A percentile compares a stretch with the other conserved stretches of the same genome.
Conservation (phyloP, 2,797 vertebrate species). For the Sciurus carolinensis region DNA sequence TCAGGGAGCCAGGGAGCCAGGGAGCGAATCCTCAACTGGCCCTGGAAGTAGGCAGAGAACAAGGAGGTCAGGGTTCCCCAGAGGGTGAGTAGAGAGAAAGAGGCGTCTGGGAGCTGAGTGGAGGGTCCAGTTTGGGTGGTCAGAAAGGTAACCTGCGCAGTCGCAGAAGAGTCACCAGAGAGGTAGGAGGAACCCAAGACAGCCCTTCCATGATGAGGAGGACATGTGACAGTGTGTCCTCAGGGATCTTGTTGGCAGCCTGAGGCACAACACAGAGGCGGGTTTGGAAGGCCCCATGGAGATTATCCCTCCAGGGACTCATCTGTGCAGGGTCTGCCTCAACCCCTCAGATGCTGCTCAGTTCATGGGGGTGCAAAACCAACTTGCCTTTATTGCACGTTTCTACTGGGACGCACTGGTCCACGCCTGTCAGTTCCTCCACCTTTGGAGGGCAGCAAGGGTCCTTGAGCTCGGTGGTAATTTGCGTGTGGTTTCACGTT, state of each 20-base stretch:
- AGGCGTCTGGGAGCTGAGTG: neutral
- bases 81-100: neutral
- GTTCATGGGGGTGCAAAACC: too few species aligned
- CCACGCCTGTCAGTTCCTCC: neutral
- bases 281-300: neutral
- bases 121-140: neutral
- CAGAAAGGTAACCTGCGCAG: neutral
- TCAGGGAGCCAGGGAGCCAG: rapidly evolving
- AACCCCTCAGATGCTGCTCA: rapidly evolving
- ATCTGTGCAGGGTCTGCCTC: too few species aligned
- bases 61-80: neutral
- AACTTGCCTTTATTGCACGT: neutral
- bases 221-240: neutral
- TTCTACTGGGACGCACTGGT: neutral
- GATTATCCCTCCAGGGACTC: neutral
- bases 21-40: neutral
- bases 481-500: neutral
- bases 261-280: neutral
- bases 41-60: neutral
- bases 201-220: too few species aligned
- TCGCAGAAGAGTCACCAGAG: neutral
- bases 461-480: neutral
- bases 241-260: neutral
- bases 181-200: neutral
- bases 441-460: neutral